Base-by-base conservation (phyloP, 2,797 vertebrate species). In the Cossypha polioptera region DNA sequence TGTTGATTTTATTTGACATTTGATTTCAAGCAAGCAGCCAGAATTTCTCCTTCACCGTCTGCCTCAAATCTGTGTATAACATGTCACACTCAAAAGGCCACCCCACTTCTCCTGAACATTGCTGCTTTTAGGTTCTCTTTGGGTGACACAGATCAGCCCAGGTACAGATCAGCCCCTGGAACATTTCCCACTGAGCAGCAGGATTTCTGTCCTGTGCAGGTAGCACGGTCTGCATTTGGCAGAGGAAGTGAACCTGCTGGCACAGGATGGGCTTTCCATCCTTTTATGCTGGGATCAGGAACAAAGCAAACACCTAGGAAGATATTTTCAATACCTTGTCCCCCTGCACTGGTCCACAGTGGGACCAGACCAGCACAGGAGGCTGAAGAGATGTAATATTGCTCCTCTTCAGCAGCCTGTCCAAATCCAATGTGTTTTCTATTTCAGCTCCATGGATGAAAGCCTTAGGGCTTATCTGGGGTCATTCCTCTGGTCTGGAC, bases 1-100 rank as follows among this genome's bases (percentile, higher is more conserved):
- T 74, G 78, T 82, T 94, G 91, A 88, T 92, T 93, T 87, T 93
- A 78, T 91, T 94, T 92, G 94, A 89, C 73, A 57, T 78, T 86
- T 88, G 86, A 92, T 92, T 95, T 88, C 65, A 68, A 80, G 74
- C 25, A 47, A 92, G 57, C 18, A 0, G 0, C 54, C 36, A 38
- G 31, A 62, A 38, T 68, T 90, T 45, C 66, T 72, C 38, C 54
- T 92, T 95, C 54, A 53, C 72, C 0, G 3, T 48, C 51, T 29
- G 5, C 61, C 42, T 73, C 2, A 1, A 76, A 68, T 47, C 47
- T 1, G 0, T n/a, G 11, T 28, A 14, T 33, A 79, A 81, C 38
- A 4, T 51, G 40, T 25, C 81, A 77, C 33, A 80, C 53, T 7
- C 38, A 33, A 61, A 76, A 73, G 63, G 13, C 63, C 42, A 21